Evolutionary conservation across 2,888 invertebrate species (phyloP), one percentile per base, ranked within the genome.

Genomic region (Catocala nupta): DNA sequence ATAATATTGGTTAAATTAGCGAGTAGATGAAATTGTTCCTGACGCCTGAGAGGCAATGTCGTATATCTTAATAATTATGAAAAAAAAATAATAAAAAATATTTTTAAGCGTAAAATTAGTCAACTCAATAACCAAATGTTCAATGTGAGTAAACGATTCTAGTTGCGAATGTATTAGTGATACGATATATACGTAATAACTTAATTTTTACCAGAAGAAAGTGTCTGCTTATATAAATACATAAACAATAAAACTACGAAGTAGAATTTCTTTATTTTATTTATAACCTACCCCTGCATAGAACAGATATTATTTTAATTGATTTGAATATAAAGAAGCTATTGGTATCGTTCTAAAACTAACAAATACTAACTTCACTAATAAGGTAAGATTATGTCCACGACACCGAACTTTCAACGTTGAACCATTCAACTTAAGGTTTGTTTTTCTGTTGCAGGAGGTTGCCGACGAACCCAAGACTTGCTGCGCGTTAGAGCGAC

Each of bases 401-500:
- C 8, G 55, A 43, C 50, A 58, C 34, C 51, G 55, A 58, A 72
- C 45, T 59, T 1, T 43, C 13, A 16, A 5, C 39, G 47, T 10
- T 53, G 59, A 47, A 0, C n/a, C 5, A 0, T n/a, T 5, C 6
- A 53, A 11, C 48, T 47, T 56, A 66, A 59, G 56, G 68, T 59
- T 6, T 5, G n/a, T 45, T 42, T 54, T 63, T 75, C 47, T 57
- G 52, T 71, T 74, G 11, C 86, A 92, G 92, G 91, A 48, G 96
- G 96, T 72, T 96, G 97, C 62, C 96, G 98, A 77, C 95, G 98
- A 76, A 97, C 97, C 54, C 95, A 98, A 90, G 98, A 98, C 87
- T 95, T 98, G 95, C 95, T 96, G 89, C 95, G 98, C 79, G 98
- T 98, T 53, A 95, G 98, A 82, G 98, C 98, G 9, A 98, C 98